These are phyloP conservation scores for Rhaphigaster nebulosa DNA, from an alignment of 2,888 invertebrate genomes.

Conservation along the genomic window DNA sequence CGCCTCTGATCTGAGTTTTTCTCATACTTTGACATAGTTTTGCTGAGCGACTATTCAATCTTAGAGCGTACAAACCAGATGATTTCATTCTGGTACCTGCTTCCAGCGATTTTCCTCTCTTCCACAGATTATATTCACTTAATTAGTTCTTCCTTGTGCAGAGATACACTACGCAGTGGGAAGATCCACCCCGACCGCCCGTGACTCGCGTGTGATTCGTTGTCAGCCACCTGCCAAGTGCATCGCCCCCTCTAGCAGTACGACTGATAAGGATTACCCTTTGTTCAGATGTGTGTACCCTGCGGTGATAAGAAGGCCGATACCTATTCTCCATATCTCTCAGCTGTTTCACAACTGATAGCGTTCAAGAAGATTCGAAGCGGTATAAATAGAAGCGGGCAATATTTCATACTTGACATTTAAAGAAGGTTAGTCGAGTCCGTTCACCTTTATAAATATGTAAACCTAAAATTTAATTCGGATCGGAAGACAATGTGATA, in stretches of 20 bases:
- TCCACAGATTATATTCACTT: no score
- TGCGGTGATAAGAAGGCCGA: not conserved
- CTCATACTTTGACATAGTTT: no score
- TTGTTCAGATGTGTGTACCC: not conserved
- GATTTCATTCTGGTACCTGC: no score
- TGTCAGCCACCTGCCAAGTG: not conserved
- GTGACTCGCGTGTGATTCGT: not conserved
- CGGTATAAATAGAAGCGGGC: not conserved
- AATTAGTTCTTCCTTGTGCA: no score
- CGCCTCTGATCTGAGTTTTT: no score
- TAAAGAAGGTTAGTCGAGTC: conserved; percentile 7
- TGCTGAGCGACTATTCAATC: no score
- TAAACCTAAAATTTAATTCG: conserved; percentile 28
- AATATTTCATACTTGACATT: conserved; percentile 49
- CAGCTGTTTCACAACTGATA: conserved; percentile 45
- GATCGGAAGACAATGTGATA: not conserved
- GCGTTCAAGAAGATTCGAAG: conserved; percentile 4
- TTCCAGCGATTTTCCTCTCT: no score
- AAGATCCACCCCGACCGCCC: not conserved
- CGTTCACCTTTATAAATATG: conserved; percentile 45
- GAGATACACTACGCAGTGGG: not conserved
- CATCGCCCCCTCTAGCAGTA: not conserved
- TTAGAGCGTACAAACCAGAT: no score
- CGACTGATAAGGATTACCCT: not conserved
- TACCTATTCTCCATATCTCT: not conserved